Evolutionary conservation across 2,797 vertebrate species (phyloP).

Genomic region (Phataginus tetradactyla): DNA sequence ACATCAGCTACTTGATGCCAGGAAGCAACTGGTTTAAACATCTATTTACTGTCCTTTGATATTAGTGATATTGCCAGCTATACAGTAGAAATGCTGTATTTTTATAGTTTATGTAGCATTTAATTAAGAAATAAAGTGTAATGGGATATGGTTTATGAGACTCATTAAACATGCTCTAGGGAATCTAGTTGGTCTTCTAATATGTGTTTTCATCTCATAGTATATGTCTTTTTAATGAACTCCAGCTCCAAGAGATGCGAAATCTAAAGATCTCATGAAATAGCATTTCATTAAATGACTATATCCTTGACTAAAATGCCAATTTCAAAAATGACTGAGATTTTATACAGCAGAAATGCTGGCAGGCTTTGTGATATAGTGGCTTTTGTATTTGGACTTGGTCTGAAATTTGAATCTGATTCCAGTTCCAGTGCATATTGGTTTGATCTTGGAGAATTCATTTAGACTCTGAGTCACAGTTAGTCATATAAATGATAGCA

Average conservation of each 20-base stretch:
- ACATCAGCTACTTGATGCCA: constrained; percentile 49
- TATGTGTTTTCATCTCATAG: constrained; percentile 4
- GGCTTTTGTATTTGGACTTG: background rate
- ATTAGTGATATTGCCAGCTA: constrained; percentile 34
- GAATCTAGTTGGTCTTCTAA: constrained; percentile 46
- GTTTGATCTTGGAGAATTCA: background rate
- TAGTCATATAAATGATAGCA: background rate
- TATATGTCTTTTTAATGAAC: constrained; percentile 47
- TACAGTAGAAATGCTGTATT: background rate
- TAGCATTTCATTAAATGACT: background rate
- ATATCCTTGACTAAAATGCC: constrained; percentile 4
- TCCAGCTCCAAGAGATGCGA: background rate
- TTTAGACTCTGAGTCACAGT: background rate
- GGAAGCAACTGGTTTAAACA: constrained; percentile 43
- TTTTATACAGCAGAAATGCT: background rate
- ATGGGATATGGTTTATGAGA: constrained; percentile 50
- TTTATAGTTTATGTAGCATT: constrained; percentile 69
- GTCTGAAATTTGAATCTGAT: background rate
- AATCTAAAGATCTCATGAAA: background rate
- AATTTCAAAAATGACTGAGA: constrained; percentile 7
- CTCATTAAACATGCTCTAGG: constrained; percentile 48
- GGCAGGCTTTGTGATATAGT: background rate
- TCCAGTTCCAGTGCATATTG: background rate
- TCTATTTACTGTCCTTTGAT: constrained; percentile 13
- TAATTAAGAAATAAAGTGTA: constrained; percentile 72